These are phyloP conservation scores for Heliconius aoede DNA, from an alignment of 2,888 invertebrate species.

Conservation along the genomic window DNA sequence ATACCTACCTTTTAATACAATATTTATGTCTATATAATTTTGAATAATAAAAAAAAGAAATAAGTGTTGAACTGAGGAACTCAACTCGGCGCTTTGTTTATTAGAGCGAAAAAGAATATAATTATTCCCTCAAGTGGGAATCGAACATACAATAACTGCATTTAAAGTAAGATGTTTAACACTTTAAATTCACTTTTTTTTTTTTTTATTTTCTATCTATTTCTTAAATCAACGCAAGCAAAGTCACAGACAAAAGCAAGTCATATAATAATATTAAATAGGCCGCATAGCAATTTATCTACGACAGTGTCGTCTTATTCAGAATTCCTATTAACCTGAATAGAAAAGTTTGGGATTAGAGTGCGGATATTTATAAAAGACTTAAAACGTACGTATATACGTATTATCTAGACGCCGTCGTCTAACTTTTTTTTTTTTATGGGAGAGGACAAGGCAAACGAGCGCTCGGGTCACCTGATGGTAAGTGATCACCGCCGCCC, in stretches of 20 bases:
- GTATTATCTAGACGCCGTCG: not conserved
- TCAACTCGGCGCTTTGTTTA: not conserved
- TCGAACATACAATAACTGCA: too few species aligned
- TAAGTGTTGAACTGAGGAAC: too few species aligned
- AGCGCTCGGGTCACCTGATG: too few species aligned
- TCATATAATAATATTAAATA: not conserved
- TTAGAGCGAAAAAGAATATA: too few species aligned
- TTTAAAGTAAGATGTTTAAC: too few species aligned
- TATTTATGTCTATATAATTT: too few species aligned
- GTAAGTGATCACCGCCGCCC: too few species aligned
- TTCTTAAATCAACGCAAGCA: not conserved
- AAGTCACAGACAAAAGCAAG: not conserved
- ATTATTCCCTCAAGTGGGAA: not conserved
- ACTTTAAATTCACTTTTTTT: too few species aligned
- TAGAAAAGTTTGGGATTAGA: slow-evolving; percentile 4
- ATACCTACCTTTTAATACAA: too few species aligned
- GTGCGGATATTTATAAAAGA: slow-evolving; percentile 9
- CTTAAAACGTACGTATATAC: not conserved
- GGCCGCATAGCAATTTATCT: not conserved
- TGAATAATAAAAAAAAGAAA: too few species aligned
- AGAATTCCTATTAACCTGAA: slow-evolving; percentile 17
- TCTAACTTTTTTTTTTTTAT: too few species aligned
- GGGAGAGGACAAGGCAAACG: too few species aligned
- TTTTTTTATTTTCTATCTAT: not conserved
- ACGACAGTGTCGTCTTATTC: not conserved